Base-by-base conservation (phyloP, 2,113 vertebrate genomes). In the Herpetotheres cachinnans region DNA sequence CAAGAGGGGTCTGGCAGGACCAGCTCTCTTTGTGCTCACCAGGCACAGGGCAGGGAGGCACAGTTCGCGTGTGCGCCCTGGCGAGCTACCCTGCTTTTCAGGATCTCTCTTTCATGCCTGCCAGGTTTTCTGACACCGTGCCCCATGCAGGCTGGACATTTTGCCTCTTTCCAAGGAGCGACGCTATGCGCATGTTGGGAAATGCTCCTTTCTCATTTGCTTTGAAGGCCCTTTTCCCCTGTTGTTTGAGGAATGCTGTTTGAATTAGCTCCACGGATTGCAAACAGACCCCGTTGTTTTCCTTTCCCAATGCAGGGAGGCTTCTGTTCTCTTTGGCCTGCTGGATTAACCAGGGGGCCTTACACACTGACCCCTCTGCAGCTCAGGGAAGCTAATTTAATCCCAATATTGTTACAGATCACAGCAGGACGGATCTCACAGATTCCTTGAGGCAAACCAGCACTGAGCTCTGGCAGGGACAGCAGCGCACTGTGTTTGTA, bases 271-370 rank as follows among this genome's bases (percentile, higher is more conserved):
- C 89, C 83, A 86, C 2, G 81, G 91, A 97, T 97, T 96, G 95
- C 97, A 97, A 97, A 96, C 93, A 97, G 97, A 97, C 89, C 94
- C 93, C 3, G 73, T 97, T 97, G 95, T 97, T 97, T 97, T 97
- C 95, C 94, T 97, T 97, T 97, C 94, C 95, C 95, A 55, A 30
- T 88, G 95, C 89, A 93, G 93, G 74, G 94, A 97, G 95, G 96
- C 95, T 95, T 95, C 97, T 95, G 91, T 96, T 97, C 97, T 94
- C 94, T 90, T 76, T 91, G 94, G 91, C 94, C 81, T 62, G 94
- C 84, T 97, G 97, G 93, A 97, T 97, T 97, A 97, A 97, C 91
- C 87, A 14, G 90, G 78, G 76, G 93, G 94, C 95, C 94, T 97
- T 84, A 42, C 91, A 74, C 84, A 9, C 91, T 97, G 97, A 97